These are phyloP conservation scores for Drosophila kambysellisi DNA, from an alignment of 2,888 invertebrate species.

Conservation along the genomic window DNA sequence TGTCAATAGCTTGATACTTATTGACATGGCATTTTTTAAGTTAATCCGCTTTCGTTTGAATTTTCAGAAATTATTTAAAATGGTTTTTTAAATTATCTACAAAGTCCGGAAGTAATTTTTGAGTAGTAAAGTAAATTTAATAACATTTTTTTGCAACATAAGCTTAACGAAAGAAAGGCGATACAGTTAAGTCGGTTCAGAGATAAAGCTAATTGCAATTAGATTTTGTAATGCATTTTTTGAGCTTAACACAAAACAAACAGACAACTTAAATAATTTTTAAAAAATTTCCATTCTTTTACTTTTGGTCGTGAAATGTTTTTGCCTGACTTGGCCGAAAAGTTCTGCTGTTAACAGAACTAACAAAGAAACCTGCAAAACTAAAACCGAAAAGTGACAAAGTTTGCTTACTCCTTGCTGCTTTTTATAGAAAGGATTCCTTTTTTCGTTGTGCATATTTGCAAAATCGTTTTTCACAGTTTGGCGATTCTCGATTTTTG, in stretches of 20 bases:
- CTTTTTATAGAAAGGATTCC: conserved; percentile 32
- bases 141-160: conserved; percentile 7
- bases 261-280: background rate
- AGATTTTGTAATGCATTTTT: conserved; percentile 7
- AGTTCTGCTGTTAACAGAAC: background rate
- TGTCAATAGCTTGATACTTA: background rate
- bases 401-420: conserved; percentile 42
- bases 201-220: conserved; percentile 23
- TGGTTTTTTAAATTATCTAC: background rate
- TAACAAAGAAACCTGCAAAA: conserved; percentile 31
- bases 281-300: background rate
- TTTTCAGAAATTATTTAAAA: background rate
- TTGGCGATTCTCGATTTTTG: conserved; percentile 43
- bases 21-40: background rate
- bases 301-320: background rate
- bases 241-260: background rate
- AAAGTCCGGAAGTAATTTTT: background rate
- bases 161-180: no score
- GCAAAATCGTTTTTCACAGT: conserved; percentile 61
- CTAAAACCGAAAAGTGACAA: conserved; percentile 56
- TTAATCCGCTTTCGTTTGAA: background rate
- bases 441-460: conserved; percentile 47
- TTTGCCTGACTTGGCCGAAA: background rate
- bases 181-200: background rate
- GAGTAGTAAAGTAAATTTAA: background rate